Evolutionary conservation across 2,797 vertebrate genomes (phyloP), one percentile per base, ranked within the genome.

Genomic region (Enteromius fasciolatus): DNA sequence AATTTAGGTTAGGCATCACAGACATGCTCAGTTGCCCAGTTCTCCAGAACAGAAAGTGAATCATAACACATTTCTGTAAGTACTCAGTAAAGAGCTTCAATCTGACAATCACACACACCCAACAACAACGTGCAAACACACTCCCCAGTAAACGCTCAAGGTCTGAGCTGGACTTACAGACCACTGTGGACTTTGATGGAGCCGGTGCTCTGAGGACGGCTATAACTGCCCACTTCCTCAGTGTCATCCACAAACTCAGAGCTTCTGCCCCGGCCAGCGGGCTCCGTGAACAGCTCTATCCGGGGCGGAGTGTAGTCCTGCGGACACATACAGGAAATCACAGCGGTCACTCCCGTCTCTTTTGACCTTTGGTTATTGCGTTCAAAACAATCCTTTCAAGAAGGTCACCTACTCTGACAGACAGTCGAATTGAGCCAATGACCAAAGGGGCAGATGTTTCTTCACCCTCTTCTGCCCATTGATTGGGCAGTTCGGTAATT

Each of bases 101-200:
- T n/a, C 57, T 59, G 52, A 41, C 52, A n/a, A n/a, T n/a, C 33
- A 76, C 57, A 76, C 74, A 63, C 74, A 41, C 52, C 52, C 74
- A 61, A 76, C 2, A 63, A 48, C 59, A 48, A 14, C 28, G 15
- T 63, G n/a, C 74, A 76, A 44, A 48, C 57, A 31, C 25, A 64
- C 59, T n/a, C 17, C n/a, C 23, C 36, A 23, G 50, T 9, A 4
- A 59, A 23, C 3, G 12, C 14, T 76, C 23, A 63, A 76, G 76
- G 76, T 66, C 75, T 33, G 6, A 64, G 61, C 41, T 48, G 61
- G 15, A 96, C 97, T 98, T 94, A 99, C 98, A 91, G 94, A 88
- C 98, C 97, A 85, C 96, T 96, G 84, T 97, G 95, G 59, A 99
- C 96, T 94, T 95, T 96, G 82, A 99, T 96, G 70, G 98, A 98